Evolutionary conservation across 2,797 vertebrate genomes (phyloP).

Genomic region (Dromococcyx pavoninus): DNA sequence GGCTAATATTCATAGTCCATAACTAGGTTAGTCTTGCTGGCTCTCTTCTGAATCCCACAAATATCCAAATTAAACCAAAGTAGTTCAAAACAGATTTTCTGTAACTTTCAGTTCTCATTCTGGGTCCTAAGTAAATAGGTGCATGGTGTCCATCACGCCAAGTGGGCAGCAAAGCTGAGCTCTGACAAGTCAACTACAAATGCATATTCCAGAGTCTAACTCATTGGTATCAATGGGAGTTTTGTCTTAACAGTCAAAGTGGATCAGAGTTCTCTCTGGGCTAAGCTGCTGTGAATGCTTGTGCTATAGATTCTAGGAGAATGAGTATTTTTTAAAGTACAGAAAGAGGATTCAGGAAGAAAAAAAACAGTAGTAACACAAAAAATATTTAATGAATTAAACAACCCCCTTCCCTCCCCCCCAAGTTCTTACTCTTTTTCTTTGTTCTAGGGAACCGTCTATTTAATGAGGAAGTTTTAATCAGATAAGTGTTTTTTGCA

Average conservation of each 20-base stretch:
- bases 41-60: neutral
- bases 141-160: neutral
- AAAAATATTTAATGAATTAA: neutral
- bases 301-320: neutral
- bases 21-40: neutral
- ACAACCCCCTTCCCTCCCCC: no score
- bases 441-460: neutral
- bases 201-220: neutral
- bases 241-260: neutral
- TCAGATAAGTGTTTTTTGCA: neutral
- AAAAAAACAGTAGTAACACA: neutral
- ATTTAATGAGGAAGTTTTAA: neutral
- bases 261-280: neutral
- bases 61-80: neutral
- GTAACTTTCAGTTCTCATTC: neutral
- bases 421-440: neutral
- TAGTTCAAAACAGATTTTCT: neutral
- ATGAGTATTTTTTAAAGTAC: neutral
- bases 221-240: neutral
- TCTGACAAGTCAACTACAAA: neutral
- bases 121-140: neutral
- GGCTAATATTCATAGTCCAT: neutral
- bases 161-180: neutral
- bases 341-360: neutral
- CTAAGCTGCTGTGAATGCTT: neutral